These are phyloP conservation scores for Pristiophorus japonicus DNA, from an alignment of 2,113 vertebrate genomes.

Conservation along the genomic window DNA sequence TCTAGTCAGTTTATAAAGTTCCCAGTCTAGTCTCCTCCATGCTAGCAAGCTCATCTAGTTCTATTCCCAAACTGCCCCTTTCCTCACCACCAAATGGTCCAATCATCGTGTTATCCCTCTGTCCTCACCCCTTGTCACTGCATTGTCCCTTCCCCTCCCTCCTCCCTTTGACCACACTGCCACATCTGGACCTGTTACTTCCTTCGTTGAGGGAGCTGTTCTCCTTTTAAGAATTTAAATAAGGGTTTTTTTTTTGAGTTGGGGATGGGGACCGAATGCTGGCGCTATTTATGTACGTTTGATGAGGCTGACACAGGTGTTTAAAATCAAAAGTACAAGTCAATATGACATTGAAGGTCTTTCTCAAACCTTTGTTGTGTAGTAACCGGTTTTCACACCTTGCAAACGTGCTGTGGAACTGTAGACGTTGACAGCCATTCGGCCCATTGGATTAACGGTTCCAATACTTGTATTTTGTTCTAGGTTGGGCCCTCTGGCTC, in stretches of 20 bases:
- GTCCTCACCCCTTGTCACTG: background rate
- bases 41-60: background rate
- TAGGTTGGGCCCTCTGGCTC: conserved; percentile 88
- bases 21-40: background rate
- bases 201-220: background rate
- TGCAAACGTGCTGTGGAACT: background rate
- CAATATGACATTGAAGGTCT: background rate
- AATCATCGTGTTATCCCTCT: background rate
- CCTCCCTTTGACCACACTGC: background rate
- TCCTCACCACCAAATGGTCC: background rate
- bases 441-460: background rate
- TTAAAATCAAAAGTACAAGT: background rate
- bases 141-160: background rate
- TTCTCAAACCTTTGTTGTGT: background rate
- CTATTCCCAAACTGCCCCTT: background rate
- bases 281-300: background rate
- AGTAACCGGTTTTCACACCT: background rate
- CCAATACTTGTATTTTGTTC: background rate
- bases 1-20: background rate
- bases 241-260: background rate
- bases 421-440: background rate
- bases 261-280: background rate
- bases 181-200: background rate
- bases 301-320: conserved; percentile 5
- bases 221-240: background rate